These are phyloP conservation scores for Bucorvus abyssinicus DNA, from an alignment of 2,797 vertebrate species.

Conservation along the genomic window DNA sequence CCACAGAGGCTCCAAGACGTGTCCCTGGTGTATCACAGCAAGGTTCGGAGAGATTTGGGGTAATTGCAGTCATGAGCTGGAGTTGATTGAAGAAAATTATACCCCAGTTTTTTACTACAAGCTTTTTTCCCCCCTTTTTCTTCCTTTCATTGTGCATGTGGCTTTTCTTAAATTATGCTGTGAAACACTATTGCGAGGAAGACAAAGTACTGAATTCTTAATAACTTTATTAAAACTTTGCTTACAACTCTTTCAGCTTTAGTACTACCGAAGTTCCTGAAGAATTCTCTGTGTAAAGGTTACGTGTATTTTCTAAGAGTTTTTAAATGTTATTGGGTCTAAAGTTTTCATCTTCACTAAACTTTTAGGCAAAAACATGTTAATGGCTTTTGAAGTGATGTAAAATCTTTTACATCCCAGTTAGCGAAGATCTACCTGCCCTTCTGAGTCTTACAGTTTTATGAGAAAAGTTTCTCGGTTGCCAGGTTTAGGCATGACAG, in stretches of 20 bases:
- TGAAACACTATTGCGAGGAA: slow-evolving; percentile 60
- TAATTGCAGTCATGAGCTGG: slow-evolving; percentile 92
- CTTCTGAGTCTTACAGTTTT: not conserved
- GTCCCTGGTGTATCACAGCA: slow-evolving; percentile 76
- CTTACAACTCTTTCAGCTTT: not conserved
- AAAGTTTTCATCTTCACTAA: not conserved
- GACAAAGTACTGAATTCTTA: slow-evolving; percentile 44
- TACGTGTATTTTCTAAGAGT: not conserved
- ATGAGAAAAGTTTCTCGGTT: not conserved
- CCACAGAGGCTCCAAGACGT: slow-evolving; percentile 78
- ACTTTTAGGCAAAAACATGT: not conserved
- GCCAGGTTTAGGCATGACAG: not conserved
- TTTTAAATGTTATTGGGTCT: not conserved
- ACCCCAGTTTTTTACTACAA: slow-evolving; percentile 78
- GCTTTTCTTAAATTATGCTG: slow-evolving; percentile 68
- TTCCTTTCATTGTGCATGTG: slow-evolving; percentile 60
- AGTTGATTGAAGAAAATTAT: slow-evolving; percentile 97
- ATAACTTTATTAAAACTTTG: slow-evolving; percentile 38
- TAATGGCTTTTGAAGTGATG: not conserved
- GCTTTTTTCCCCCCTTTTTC: not conserved
- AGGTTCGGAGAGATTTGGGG: slow-evolving; percentile 83
- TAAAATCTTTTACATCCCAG: not conserved
- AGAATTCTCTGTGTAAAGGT: not conserved
- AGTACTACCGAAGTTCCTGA: not conserved
- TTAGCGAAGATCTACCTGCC: not conserved